Evolutionary conservation across 2,113 vertebrate genomes (phyloP).

Genomic region (Fregetta grallaria): DNA sequence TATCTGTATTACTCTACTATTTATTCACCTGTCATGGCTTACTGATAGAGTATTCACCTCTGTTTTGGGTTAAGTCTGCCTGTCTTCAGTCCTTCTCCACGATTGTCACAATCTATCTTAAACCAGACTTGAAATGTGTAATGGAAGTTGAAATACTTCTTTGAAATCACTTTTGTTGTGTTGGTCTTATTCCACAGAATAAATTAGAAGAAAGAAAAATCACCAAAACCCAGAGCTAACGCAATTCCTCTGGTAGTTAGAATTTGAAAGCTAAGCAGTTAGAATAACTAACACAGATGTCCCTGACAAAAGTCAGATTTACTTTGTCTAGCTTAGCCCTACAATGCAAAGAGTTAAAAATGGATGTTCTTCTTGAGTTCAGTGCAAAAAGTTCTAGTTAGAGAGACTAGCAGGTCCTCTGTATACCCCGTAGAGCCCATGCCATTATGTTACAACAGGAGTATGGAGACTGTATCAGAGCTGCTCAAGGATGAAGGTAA

Average conservation of each 20-base stretch:
- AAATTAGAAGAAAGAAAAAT: not conserved
- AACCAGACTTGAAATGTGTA: not conserved
- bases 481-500: not conserved
- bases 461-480: not conserved
- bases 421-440: fast-evolving
- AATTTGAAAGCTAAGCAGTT: not conserved
- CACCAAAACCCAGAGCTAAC: not conserved
- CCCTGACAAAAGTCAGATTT: not conserved
- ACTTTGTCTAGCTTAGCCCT: not conserved
- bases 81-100: not conserved
- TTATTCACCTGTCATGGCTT: conserved; percentile 17
- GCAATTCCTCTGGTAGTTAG: not conserved
- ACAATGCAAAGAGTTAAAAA: not conserved
- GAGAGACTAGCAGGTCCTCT: not conserved
- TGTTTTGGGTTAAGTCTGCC: not conserved
- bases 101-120: not conserved
- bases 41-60: not conserved
- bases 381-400: not conserved
- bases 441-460: not conserved
- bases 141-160: not conserved
- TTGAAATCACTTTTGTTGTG: not conserved
- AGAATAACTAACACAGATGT: not conserved
- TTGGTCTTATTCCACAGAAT: not conserved
- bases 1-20: not conserved
- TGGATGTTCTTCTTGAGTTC: not conserved